Evolutionary conservation across 2,797 vertebrate genomes (phyloP).

Genomic region (Coreius guichenoti): DNA sequence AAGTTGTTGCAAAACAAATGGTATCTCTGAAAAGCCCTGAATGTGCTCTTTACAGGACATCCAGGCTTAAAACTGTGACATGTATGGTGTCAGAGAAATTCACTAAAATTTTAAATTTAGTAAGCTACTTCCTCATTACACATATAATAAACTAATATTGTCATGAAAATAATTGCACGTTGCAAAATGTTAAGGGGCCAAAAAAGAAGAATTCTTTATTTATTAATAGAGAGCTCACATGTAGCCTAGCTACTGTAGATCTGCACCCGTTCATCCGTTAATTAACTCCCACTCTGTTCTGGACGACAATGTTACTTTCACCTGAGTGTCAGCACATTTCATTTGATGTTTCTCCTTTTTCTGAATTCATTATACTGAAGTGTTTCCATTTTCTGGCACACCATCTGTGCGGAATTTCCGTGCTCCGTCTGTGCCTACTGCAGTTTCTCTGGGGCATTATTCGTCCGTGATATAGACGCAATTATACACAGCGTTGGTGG

Average conservation of each 20-base stretch:
- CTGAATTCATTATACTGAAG: constrained; percentile 9
- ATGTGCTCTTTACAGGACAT: too few species aligned
- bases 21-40: too few species aligned
- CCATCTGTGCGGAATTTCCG: constrained; percentile 18
- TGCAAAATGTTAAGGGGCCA: not conserved
- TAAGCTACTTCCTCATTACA: not conserved
- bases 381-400: constrained; percentile 18
- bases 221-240: not conserved
- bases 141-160: not conserved
- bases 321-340: constrained; percentile 10
- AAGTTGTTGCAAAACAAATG: too few species aligned
- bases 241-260: not conserved
- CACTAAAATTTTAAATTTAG: too few species aligned
- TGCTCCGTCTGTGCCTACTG: constrained; percentile 2
- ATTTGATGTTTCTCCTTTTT: not conserved
- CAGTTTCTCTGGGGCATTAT: not conserved
- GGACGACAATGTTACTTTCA: constrained; percentile 6
- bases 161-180: not conserved
- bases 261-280: not conserved
- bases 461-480: not conserved
- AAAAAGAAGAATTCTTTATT: not conserved
- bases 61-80: too few species aligned
- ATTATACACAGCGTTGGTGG: not conserved
- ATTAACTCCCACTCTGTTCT: constrained; percentile 1
- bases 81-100: too few species aligned